A percentile compares a stretch with the other conserved stretches of the same genome.
Evolutionary conservation across 2,113 vertebrate species (phyloP).

Genomic region (Cyrtonyx montezumae): DNA sequence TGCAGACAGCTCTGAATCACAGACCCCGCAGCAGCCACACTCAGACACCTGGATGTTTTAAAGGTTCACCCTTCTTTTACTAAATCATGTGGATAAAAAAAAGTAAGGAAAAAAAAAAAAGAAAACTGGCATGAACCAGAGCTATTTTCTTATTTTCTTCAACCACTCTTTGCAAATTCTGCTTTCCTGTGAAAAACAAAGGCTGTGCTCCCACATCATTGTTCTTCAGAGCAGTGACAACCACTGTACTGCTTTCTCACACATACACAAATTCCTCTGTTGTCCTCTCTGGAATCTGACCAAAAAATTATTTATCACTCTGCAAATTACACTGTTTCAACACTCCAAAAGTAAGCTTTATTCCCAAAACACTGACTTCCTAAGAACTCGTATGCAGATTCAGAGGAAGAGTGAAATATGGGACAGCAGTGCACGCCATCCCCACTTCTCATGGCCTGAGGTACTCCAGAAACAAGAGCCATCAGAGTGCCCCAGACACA

Average conservation of each 20-base stretch:
- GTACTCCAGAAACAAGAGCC: not conserved
- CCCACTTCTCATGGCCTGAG: not conserved
- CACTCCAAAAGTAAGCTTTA: not conserved
- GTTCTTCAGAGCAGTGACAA: not conserved
- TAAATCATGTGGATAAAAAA: not conserved
- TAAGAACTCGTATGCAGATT: rapidly evolving
- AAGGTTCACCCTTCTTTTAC: not conserved
- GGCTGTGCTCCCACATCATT: not conserved
- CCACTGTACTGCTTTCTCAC: not conserved
- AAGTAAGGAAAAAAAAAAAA: not conserved
- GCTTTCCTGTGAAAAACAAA: not conserved
- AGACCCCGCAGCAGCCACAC: not conserved
- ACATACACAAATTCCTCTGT: not conserved
- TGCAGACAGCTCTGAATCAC: rapidly evolving
- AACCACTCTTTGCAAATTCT: not conserved
- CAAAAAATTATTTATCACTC: not conserved
- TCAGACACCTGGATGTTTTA: not conserved
- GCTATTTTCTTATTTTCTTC: not conserved
- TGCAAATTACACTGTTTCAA: not conserved
- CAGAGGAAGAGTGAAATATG: not conserved
- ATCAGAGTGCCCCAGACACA: not conserved
- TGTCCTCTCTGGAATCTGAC: not conserved
- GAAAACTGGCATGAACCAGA: not conserved
- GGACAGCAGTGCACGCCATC: rapidly evolving
- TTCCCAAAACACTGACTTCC: not conserved